Evolutionary conservation across 2,113 vertebrate species (phyloP).

Genomic region (Heteronetta atricapilla): DNA sequence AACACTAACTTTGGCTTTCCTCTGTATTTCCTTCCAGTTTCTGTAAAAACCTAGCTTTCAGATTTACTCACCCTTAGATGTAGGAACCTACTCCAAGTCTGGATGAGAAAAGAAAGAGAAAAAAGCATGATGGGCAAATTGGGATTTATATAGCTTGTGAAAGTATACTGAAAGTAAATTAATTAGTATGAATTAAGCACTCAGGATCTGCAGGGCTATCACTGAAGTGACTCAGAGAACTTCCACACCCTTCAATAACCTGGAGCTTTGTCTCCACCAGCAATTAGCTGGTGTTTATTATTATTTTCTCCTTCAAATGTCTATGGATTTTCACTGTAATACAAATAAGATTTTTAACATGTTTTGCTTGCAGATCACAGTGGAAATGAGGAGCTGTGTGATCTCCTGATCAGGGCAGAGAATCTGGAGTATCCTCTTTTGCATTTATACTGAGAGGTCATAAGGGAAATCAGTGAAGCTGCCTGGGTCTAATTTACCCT

Average conservation of each 20-base stretch:
- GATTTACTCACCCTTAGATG: not conserved
- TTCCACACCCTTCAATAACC: not conserved
- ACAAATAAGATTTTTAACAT: not conserved
- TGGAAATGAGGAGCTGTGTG: not conserved
- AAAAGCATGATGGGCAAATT: accelerated
- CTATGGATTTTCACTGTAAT: not conserved
- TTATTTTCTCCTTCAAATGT: not conserved
- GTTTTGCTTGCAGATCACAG: not conserved
- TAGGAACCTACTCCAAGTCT: not conserved
- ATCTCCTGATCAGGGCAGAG: not conserved
- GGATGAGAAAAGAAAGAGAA: not conserved
- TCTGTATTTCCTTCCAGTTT: not conserved
- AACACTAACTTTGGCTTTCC: not conserved
- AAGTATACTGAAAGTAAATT: not conserved
- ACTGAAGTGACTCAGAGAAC: not conserved
- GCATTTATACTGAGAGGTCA: not conserved
- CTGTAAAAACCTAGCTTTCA: not conserved
- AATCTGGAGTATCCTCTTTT: not conserved
- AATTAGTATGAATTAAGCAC: not conserved
- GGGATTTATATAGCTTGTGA: not conserved
- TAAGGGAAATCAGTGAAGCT: not conserved
- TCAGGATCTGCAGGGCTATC: not conserved
- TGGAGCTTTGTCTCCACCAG: not conserved
- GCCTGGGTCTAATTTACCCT: not conserved
- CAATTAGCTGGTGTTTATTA: not conserved